Conservation (phyloP, 1,140 invertebrate species). For the Pseudachorutes palmiensis region DNA sequence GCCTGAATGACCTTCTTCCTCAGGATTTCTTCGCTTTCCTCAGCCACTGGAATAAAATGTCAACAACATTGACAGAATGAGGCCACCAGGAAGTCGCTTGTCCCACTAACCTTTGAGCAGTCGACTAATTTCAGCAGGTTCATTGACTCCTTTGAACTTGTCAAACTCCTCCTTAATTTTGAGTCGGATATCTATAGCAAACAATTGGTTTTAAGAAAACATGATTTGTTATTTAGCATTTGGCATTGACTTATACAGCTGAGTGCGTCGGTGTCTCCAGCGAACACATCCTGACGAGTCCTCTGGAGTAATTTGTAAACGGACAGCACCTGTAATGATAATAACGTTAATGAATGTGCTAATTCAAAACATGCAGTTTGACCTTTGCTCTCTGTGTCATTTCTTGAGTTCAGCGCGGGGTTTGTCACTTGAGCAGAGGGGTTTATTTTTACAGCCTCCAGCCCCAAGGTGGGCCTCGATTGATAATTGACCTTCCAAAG, state of each 20-base stretch:
- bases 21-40: slow-evolving; percentile 32
- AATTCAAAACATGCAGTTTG: neutral
- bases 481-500: no score
- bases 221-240: neutral
- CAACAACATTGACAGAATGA: neutral
- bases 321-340: slow-evolving; percentile 27
- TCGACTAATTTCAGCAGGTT: slow-evolving; percentile 25
- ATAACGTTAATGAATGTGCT: neutral
- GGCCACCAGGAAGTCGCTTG: neutral
- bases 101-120: slow-evolving; percentile 14
- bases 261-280: slow-evolving; percentile 27
- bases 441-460: no score
- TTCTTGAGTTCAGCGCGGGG: neutral
- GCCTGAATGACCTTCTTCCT: slow-evolving; percentile 34
- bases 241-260: slow-evolving; percentile 16
- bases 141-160: slow-evolving; percentile 17
- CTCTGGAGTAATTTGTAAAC: slow-evolving; percentile 32
- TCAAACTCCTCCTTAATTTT: slow-evolving; percentile 34
- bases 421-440: neutral
- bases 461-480: no score
- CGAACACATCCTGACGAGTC: slow-evolving; percentile 30
- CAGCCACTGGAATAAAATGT: slow-evolving; percentile 16
- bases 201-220: neutral
- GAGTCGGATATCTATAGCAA: slow-evolving; percentile 19
- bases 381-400: neutral